Percentiles rank a stretch among this genome's conserved stretches.
Conservation (phyloP, 2,888 invertebrate species). For the Leptinotarsa rubiginosa region DNA sequence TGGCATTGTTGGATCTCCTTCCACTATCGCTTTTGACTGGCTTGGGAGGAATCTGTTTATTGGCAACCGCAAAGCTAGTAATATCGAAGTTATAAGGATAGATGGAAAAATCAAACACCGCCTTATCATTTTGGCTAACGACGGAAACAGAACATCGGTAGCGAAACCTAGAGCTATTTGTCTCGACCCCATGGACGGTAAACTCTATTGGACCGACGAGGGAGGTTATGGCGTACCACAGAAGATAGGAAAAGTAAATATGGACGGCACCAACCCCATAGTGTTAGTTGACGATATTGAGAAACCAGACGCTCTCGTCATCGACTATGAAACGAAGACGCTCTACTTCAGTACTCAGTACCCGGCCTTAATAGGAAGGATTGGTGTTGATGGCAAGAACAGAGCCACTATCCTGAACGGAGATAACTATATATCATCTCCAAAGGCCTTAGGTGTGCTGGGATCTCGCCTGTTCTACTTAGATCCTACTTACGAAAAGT, state of each 20-base stretch:
- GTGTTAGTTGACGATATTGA: conserved; percentile 79
- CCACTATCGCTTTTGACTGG: conserved; percentile 96
- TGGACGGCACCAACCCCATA: conserved; percentile 89
- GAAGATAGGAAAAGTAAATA: conserved; percentile 90
- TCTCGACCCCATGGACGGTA: conserved; percentile 93
- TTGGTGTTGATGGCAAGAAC: conserved; percentile 80
- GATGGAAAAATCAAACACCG: conserved; percentile 88
- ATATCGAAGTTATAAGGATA: conserved; percentile 88
- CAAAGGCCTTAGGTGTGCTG: conserved; percentile 84
- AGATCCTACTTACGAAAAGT: conserved; percentile 90
- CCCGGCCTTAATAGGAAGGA: conserved; percentile 78
- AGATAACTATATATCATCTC: conserved; percentile 78
- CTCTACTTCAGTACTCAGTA: conserved; percentile 89
- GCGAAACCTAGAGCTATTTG: conserved; percentile 89
- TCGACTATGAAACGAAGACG: conserved; percentile 84
- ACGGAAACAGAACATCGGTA: conserved; percentile 86
- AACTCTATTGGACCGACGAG: conserved; percentile 96
- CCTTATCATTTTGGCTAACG: conserved; percentile 88
- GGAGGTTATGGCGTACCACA: conserved; percentile 90
- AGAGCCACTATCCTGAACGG: conserved; percentile 76
- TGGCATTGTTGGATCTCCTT: conserved; percentile 92
- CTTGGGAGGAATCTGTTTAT: conserved; percentile 94
- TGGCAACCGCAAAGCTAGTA: conserved; percentile 89
- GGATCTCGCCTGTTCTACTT: conserved; percentile 87
- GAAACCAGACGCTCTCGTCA: conserved; percentile 85